Evolutionary conservation across 2,113 vertebrate genomes (phyloP).

Genomic region (Garra rufa): DNA sequence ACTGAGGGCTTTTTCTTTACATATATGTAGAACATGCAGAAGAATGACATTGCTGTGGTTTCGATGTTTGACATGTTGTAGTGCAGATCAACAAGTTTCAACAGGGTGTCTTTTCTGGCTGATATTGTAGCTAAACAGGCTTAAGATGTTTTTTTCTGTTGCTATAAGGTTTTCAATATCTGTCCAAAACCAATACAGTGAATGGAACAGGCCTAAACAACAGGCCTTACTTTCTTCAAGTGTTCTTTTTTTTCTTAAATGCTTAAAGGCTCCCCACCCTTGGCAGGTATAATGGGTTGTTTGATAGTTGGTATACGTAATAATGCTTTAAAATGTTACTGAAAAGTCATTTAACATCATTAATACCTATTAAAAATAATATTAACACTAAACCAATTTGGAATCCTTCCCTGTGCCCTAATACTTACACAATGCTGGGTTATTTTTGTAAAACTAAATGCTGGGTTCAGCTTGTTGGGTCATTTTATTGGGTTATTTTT

Average conservation of each 20-base stretch:
- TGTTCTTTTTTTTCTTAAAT: not conserved
- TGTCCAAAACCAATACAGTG: not conserved
- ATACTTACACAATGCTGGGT: no score
- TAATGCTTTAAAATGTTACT: not conserved
- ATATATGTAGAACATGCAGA: not conserved
- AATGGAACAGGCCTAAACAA: not conserved
- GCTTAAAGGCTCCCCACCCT: not conserved
- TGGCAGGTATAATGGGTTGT: not conserved
- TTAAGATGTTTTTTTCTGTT: not conserved
- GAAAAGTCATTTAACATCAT: not conserved
- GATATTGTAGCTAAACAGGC: not conserved
- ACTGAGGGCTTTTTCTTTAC: not conserved
- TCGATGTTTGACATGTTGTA: not conserved
- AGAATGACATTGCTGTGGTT: not conserved
- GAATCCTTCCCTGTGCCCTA: no score
- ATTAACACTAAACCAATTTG: not conserved
- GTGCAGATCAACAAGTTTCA: not conserved
- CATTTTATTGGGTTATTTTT: no score
- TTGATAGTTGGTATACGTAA: not conserved
- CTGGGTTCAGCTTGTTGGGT: no score
- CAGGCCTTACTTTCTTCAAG: not conserved
- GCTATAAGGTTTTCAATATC: not conserved
- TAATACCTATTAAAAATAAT: not conserved
- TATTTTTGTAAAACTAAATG: no score
- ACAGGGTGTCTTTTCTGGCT: not conserved